Base-by-base conservation (phyloP, 2,113 vertebrate species). In the Takifugu flavidus region DNA sequence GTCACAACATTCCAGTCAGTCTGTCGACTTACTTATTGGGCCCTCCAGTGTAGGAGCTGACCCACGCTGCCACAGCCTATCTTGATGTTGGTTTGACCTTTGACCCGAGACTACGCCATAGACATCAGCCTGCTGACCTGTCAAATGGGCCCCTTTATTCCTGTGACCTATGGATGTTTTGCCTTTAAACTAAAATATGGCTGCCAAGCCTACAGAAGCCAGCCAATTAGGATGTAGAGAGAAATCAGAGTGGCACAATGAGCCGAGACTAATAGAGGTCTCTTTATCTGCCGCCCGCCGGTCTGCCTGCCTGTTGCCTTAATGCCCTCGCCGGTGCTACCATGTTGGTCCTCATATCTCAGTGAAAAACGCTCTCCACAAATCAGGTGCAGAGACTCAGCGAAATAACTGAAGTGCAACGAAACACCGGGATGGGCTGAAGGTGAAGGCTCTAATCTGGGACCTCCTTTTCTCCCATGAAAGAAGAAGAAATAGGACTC, bases 121-220 rank as follows among this genome's bases (percentile, higher is more conserved):
- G 49, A 82, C 74, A 81, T 89, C 65, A 85, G 89, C 72, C 6
- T 52, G 60, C 77, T 78, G 92, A 93, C 91, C 94, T 93, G 92
- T 86, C 93, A 93, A 92, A 94, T 82, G 75, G 84, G 87, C 77
- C 92, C 91, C 94, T 95, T 93, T 91, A 93, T 94, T 77, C 62
- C 68, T 74, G 91, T 93, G 94, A 95, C 93, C 89, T 82, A 0
- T 43, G 58, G 85, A 92, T 92, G 91, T 86, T 91, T 92, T 84
- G 67, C 89, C 90, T 90, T 87, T 90, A 90, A 90, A 84, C 88
- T 94, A 91, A 95, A 95, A 94, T 93, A 94, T 90, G 91, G 90
- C 87, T n/a, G 83, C 87, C 79, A 68, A 85, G 79, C 83, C 86
- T 88, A 82, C 92, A 91, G 92, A 90, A 94, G 92, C 90, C 82